Evolutionary conservation across 2,797 vertebrate genomes (phyloP).

Genomic region (Halcyon leucocephala): DNA sequence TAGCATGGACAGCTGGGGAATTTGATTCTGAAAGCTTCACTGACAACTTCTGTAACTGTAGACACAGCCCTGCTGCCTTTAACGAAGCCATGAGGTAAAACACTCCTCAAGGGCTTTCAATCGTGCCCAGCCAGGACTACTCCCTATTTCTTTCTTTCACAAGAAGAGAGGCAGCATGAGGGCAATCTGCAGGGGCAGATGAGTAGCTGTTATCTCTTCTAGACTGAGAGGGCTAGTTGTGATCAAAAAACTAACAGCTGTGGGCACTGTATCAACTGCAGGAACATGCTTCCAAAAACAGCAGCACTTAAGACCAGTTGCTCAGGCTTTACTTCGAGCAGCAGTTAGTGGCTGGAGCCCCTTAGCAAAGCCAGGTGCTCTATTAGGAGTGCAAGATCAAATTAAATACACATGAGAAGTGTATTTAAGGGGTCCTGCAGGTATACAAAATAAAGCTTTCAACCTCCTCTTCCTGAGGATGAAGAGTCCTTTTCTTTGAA

Average conservation of each 20-base stretch:
- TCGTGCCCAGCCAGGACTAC: background rate
- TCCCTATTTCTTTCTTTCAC: background rate
- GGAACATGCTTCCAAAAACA: background rate
- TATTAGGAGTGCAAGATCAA: background rate
- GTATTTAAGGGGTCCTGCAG: background rate
- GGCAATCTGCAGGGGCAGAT: background rate
- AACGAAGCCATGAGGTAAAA: background rate
- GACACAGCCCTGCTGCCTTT: background rate
- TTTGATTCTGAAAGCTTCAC: background rate
- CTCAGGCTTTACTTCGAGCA: background rate
- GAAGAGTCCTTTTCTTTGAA: background rate
- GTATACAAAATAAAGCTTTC: background rate
- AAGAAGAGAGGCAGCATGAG: background rate
- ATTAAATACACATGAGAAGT: background rate
- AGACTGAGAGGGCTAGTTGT: fast-evolving
- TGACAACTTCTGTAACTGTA: background rate
- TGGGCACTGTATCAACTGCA: background rate
- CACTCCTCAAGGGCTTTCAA: background rate
- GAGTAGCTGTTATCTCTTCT: background rate
- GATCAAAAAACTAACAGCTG: background rate
- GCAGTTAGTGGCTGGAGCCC: background rate
- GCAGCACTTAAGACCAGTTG: background rate
- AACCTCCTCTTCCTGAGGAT: background rate
- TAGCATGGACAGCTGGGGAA: fast-evolving
- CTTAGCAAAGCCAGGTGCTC: background rate